Evolutionary conservation across 1,140 invertebrate genomes (phyloP).

Genomic region (Drosophila ogumai): DNA sequence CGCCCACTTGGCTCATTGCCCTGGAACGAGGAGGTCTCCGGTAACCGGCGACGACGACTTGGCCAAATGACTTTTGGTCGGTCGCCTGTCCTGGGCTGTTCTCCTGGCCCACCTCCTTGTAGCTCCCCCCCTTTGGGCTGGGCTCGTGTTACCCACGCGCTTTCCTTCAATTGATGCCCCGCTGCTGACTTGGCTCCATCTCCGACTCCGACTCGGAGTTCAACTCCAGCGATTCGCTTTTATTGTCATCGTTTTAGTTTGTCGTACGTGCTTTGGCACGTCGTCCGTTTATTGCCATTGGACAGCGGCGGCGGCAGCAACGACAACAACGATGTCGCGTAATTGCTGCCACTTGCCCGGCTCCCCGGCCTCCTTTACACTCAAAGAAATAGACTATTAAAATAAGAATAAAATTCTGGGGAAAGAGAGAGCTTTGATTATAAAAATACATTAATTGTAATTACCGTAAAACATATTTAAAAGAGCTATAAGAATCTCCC

Average conservation of each 20-base stretch:
- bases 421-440: too few species aligned
- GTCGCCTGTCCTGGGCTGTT: conserved; percentile 7
- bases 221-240: conserved; percentile 66
- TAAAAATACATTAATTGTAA: too few species aligned
- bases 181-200: conserved; percentile 19
- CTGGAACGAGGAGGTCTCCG: conserved; percentile 36
- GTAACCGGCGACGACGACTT: conserved; percentile 35
- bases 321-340: conserved; percentile 47
- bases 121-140: conserved; percentile 5
- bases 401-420: not conserved
- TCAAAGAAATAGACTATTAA: not conserved
- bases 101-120: not conserved
- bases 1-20: conserved; percentile 78
- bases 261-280: conserved; percentile 78
- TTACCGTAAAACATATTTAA: too few species aligned
- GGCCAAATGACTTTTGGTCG: conserved; percentile 60
- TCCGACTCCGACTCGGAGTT: conserved; percentile 16
- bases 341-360: conserved; percentile 71
- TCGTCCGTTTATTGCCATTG: conserved; percentile 74
- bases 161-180: conserved; percentile 56
- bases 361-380: conserved; percentile 7
- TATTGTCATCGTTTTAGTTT: conserved; percentile 80
- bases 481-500: too few species aligned
- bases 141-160: conserved; percentile 79
- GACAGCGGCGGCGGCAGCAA: conserved; percentile 30